Evolutionary conservation across 2,113 vertebrate species (phyloP), one percentile per base, ranked within the genome.

Genomic region (Mobula birostris): DNA sequence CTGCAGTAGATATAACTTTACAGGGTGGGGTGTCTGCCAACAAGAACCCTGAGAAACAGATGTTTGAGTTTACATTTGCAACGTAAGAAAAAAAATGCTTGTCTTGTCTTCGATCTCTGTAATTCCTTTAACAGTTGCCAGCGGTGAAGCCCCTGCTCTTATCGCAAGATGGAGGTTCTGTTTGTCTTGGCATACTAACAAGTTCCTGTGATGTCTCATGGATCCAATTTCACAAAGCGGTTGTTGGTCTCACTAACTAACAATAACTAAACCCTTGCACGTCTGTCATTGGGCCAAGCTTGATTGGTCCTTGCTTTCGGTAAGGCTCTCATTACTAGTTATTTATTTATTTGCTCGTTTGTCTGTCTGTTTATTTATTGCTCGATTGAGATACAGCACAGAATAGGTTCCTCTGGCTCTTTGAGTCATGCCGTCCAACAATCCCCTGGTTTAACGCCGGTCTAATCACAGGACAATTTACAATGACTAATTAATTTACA

Each of bases 51-150:
- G 27, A 61, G 83, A 87, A 87, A 87, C 58, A 63, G 83, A 58
- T 63, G 27, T 87, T 27, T 87, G 56, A 61, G 15, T 87, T 63
- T 87, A 63, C 83, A 87, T 87, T 87, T 87, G 56, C 82, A 63
- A 15, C 27, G n/a, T 87, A 63, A 85, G 82, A 58, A n/a, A 63
- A 48, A 87, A 63, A 15, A 14, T 56, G 5, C 76, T 3, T 17
- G 56, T 2, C 83, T 63, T 87, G 56, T 61, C 83, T 61, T 29
- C 48, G 27, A 24, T 87, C 24, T 61, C 83, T 63, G 24, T 61
- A 87, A 87, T 87, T 87, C 48, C 83, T n/a, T 32, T 21, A 58
- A 24, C 27, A 27, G 58, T 61, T 87, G 83, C 56, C 56, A 87
- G 4, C 21, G 15, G 11, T 87, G 2, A 63, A 87, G 14, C 56